Conservation (phyloP, 2,797 vertebrate genomes). For the Pseudomugil tenellus region DNA sequence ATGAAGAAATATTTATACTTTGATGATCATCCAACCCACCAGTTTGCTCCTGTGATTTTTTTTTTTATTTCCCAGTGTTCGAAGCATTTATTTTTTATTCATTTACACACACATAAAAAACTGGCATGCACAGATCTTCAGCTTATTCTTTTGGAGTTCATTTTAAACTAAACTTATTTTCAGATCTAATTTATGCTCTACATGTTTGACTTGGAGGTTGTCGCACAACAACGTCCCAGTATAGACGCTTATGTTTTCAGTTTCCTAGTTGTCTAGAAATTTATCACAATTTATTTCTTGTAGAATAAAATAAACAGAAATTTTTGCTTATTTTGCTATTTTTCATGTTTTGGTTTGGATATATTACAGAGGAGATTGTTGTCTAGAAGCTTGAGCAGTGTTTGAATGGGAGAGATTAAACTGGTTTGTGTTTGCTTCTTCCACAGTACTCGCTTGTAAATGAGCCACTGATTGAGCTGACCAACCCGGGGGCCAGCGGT, state of each 20-base stretch:
- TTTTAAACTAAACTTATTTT: not conserved
- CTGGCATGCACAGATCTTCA: not conserved
- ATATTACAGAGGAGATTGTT: slow-evolving; percentile 9
- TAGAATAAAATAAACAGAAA: slow-evolving; percentile 17
- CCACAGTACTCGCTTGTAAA: slow-evolving; percentile 94
- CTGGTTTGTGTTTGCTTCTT: slow-evolving; percentile 25
- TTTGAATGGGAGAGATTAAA: slow-evolving; percentile 3
- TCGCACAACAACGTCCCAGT: not conserved
- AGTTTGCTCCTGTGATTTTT: not conserved
- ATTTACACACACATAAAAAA: not conserved
- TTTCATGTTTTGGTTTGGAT: slow-evolving; percentile 7
- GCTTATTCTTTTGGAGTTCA: not conserved
- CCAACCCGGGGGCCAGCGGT: slow-evolving; percentile 95
- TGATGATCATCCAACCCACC: not conserved
- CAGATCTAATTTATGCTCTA: not conserved
- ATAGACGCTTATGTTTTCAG: not conserved
- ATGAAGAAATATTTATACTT: not conserved
- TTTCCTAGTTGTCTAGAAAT: not conserved
- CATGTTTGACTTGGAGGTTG: not conserved
- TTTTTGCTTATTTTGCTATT: slow-evolving; percentile 13
- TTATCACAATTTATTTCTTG: not conserved
- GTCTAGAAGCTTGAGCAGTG: not conserved
- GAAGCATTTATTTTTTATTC: too few relatives aligned
- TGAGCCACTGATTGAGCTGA: slow-evolving; percentile 95
- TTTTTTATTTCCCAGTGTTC: not conserved